phyloP scores from a whole-genome alignment of 2,797 vertebrate genomes.

The Premnoplex brunnescens region DNA sequence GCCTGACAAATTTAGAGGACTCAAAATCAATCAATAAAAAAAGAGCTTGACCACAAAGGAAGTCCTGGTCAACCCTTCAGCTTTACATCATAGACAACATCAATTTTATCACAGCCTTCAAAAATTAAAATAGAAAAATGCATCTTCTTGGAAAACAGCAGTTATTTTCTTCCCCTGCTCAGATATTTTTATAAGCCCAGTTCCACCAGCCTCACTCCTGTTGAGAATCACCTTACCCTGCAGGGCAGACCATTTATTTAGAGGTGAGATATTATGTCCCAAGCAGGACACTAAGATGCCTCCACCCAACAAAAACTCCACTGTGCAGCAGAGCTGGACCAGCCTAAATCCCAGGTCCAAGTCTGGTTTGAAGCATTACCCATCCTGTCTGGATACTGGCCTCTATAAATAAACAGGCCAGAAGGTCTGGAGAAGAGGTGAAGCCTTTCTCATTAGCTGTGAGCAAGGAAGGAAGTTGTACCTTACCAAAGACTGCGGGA shows the following conservation, averaged over 20 bases:
- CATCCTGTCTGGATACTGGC: slow-evolving; percentile 31
- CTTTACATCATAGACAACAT: slow-evolving; percentile 58
- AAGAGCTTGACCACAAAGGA: slow-evolving; percentile 53
- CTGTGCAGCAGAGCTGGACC: slow-evolving; percentile 44
- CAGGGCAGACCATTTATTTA: slow-evolving; percentile 62
- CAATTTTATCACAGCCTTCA: slow-evolving; percentile 71
- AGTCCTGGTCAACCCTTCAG: slow-evolving; percentile 46
- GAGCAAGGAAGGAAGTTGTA: slow-evolving; percentile 54
- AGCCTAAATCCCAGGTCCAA: slow-evolving; percentile 9
- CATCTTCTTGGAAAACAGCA: slow-evolving; percentile 70
- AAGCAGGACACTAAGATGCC: slow-evolving; percentile 52
- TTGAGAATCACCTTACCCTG: slow-evolving; percentile 51
- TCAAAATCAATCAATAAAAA: slow-evolving; percentile 63
- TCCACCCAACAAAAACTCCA: slow-evolving; percentile 51
- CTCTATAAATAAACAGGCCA: slow-evolving; percentile 59
- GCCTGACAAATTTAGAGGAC: slow-evolving; percentile 55
- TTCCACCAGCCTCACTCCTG: slow-evolving; percentile 33
- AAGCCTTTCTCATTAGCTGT: slow-evolving; percentile 41
- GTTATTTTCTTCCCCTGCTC: slow-evolving; percentile 56
- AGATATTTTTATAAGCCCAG: slow-evolving; percentile 69
- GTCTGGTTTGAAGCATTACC: slow-evolving; percentile 56
- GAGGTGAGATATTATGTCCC: slow-evolving; percentile 52
- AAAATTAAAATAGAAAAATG: slow-evolving; percentile 70
- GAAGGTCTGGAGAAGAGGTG: slow-evolving; percentile 42
- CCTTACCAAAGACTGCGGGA: neutral